Evolutionary conservation across 2,113 vertebrate species (phyloP).

Genomic region (Malurus elegans): DNA sequence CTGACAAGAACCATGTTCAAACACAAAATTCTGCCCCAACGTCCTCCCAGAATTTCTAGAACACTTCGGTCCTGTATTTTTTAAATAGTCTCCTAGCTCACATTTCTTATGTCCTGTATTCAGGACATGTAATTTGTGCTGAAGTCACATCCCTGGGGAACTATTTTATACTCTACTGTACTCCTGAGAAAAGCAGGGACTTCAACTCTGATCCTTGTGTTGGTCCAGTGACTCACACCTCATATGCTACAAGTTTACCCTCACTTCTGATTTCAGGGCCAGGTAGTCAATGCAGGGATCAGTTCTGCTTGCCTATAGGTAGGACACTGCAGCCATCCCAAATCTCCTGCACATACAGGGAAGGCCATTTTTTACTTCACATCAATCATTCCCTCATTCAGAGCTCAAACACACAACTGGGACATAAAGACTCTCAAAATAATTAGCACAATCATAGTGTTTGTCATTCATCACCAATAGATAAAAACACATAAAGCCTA

Average conservation of each 20-base stretch:
- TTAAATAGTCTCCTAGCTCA: neutral
- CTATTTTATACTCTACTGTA: neutral
- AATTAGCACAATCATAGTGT: neutral
- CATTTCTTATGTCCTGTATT: neutral
- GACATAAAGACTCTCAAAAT: neutral
- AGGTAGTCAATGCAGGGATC: neutral
- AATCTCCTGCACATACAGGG: neutral
- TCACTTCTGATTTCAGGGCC: neutral
- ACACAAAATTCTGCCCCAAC: neutral
- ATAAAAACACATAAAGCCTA: neutral
- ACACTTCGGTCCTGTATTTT: neutral
- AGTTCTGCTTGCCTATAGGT: neutral
- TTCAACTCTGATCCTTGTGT: neutral
- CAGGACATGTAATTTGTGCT: neutral
- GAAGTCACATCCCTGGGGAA: neutral
- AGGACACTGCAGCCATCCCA: neutral
- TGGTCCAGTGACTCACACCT: neutral
- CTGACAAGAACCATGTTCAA: neutral
- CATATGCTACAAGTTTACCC: neutral
- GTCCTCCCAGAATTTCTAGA: neutral
- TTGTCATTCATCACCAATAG: neutral
- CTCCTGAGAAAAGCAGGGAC: neutral
- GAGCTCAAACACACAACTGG: neutral
- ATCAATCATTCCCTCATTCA: neutral
- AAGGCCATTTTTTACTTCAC: neutral